Conservation (phyloP, 2,888 invertebrate species). For the Coenonympha glycerion region DNA sequence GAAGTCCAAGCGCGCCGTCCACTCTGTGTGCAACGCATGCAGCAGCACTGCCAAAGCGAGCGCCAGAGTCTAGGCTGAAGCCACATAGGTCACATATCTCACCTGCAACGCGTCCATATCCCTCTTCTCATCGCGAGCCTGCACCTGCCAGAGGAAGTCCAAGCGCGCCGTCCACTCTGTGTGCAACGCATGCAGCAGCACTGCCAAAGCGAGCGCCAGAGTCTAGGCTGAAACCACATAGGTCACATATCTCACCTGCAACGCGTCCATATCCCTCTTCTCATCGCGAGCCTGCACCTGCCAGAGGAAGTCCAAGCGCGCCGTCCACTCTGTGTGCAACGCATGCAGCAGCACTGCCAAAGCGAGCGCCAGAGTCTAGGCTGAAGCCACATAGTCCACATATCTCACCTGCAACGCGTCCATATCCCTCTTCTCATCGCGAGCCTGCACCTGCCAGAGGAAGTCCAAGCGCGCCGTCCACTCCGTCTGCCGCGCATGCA, state of each 20-base stretch:
- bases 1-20: slow-evolving; percentile 90
- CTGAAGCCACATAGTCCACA: too few relatives aligned
- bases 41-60: slow-evolving; percentile 88
- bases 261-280: slow-evolving; percentile 92
- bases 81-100: too few relatives aligned
- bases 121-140: slow-evolving; percentile 92
- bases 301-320: slow-evolving; percentile 87
- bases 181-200: slow-evolving; percentile 87
- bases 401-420: slow-evolving; percentile 82
- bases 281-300: slow-evolving; percentile 92
- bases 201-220: slow-evolving; percentile 86
- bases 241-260: too few relatives aligned
- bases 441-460: slow-evolving; percentile 89
- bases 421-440: slow-evolving; percentile 94
- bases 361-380: slow-evolving; percentile 88
- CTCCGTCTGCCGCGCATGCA: slow-evolving; percentile 90
- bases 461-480: slow-evolving; percentile 92
- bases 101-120: slow-evolving; percentile 92
- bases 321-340: slow-evolving; percentile 92
- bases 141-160: slow-evolving; percentile 88
- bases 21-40: slow-evolving; percentile 90
- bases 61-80: slow-evolving; percentile 87
- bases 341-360: slow-evolving; percentile 89
- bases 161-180: slow-evolving; percentile 93
- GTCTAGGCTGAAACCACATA: too few relatives aligned